A percentile compares a stretch with the other conserved stretches of the same genome.
These are phyloP conservation scores for Tapera naevia DNA, from an alignment of 2,797 vertebrate species.

Conservation along the genomic window DNA sequence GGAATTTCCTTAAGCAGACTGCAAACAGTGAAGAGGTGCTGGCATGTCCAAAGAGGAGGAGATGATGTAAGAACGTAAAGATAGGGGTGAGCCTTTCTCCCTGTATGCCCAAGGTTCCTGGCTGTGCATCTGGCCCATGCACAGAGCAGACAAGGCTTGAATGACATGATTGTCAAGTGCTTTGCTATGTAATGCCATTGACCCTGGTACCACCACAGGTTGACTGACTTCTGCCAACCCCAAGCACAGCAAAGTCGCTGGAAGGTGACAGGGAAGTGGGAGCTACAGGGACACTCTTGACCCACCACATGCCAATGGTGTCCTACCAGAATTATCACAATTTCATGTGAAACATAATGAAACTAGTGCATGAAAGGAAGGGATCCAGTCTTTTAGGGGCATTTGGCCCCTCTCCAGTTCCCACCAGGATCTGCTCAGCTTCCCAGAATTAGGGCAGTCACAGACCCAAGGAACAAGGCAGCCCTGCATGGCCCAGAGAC, in stretches of 20 bases:
- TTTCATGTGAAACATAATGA: not conserved
- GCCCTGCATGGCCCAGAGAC: not conserved
- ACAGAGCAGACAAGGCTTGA: not conserved
- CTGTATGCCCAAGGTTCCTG: not conserved
- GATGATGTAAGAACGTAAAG: not conserved
- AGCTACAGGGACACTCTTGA: not conserved
- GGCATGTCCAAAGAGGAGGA: rapidly evolving
- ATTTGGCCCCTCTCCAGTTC: not conserved
- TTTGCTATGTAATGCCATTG: rapidly evolving
- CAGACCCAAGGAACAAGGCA: not conserved
- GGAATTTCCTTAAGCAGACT: not conserved
- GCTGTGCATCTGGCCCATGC: not conserved
- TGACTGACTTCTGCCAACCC: not conserved
- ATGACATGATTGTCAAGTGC: not conserved
- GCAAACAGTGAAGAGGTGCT: not conserved
- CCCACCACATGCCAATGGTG: not conserved
- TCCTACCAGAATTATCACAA: not conserved
- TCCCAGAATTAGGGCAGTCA: not conserved
- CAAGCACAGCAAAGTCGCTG: not conserved
- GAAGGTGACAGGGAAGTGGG: not conserved
- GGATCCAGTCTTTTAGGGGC: not conserved
- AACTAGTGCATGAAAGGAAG: not conserved
- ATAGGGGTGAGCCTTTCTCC: not conserved
- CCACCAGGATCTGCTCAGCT: not conserved
- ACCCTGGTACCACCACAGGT: rapidly evolving